Conservation (phyloP, 1,140 invertebrate genomes). For the Platorchestia sp. region DNA sequence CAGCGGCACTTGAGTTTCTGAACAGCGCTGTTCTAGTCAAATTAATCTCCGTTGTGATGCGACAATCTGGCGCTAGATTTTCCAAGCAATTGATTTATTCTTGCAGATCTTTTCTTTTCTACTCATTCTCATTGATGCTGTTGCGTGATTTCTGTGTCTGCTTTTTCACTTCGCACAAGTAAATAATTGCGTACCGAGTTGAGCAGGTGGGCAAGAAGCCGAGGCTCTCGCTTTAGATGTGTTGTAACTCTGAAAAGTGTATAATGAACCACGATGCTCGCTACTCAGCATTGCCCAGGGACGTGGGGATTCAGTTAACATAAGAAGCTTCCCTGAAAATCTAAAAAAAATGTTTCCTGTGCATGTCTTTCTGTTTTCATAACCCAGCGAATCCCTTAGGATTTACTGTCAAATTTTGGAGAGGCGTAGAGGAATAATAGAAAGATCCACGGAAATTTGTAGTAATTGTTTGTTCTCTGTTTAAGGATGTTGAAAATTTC, state of each 20-base stretch:
- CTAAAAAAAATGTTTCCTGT: background rate
- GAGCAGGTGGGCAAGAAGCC: background rate
- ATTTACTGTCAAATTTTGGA: background rate
- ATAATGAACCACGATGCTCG: background rate
- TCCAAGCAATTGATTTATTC: background rate
- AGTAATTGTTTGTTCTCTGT: background rate
- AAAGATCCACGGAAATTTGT: background rate
- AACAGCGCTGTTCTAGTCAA: background rate
- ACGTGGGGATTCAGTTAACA: background rate
- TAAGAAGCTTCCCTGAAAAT: background rate
- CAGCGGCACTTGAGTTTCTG: background rate
- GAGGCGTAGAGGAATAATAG: background rate
- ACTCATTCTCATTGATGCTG: background rate
- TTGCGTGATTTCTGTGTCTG: background rate
- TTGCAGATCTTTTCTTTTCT: background rate
- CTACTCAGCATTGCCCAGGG: background rate
- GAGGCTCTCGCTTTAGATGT: background rate
- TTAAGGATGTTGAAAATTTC: background rate
- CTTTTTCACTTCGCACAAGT: background rate
- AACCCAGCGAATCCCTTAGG: background rate
- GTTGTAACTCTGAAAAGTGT: slow-evolving; percentile 8
- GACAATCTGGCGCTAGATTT: background rate
- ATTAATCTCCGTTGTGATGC: background rate
- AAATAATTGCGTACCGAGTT: background rate
- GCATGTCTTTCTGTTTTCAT: background rate